A percentile compares a stretch with the other conserved stretches of the same genome.
These are phyloP conservation scores for Mellivora capensis DNA, from an alignment of 2,113 vertebrate genomes.

Conservation along the genomic window DNA sequence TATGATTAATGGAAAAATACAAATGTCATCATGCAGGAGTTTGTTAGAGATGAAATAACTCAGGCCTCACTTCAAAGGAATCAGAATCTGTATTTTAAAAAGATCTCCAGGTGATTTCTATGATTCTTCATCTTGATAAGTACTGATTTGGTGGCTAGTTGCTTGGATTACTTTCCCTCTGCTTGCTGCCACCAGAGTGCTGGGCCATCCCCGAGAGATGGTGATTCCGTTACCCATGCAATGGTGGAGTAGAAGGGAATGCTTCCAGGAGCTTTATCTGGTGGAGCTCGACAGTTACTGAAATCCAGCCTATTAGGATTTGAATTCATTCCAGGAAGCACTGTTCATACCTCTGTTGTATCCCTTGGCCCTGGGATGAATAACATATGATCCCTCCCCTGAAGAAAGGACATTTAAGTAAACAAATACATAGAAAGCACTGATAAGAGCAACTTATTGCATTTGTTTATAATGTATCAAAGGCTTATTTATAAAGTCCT, in stretches of 20 bases:
- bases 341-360: not conserved
- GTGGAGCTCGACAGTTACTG: not conserved
- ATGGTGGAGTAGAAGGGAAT: not conserved
- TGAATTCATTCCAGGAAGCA: not conserved
- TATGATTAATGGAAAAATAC: not conserved
- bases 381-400: not conserved
- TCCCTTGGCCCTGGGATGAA: not conserved
- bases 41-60: not conserved
- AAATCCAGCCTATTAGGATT: not conserved
- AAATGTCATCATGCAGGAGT: not conserved
- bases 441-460: not conserved
- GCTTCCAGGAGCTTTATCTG: not conserved
- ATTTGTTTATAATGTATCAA: not conserved
- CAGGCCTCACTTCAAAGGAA: not conserved
- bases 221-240: accelerated
- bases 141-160: not conserved
- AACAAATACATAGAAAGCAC: not conserved
- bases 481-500: not conserved
- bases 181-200: not conserved
- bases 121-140: not conserved
- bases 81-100: not conserved
- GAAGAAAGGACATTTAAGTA: not conserved
- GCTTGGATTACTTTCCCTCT: not conserved
- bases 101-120: not conserved
- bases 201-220: not conserved